Evolutionary conservation across 2,888 invertebrate species (phyloP).

Genomic region (Torymus texanus): DNA sequence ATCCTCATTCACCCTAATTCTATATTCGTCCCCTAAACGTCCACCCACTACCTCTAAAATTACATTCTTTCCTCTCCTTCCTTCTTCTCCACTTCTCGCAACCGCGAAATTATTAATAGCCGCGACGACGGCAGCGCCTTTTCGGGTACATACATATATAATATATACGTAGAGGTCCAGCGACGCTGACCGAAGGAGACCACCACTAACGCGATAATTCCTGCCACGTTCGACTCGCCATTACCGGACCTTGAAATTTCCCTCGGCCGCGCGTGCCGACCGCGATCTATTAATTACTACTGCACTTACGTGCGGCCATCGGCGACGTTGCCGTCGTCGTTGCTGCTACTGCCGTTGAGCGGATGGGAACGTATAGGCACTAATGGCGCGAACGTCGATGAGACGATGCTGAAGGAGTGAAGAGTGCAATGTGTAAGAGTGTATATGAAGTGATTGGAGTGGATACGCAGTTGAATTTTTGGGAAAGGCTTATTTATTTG

Average conservation of each 20-base stretch:
- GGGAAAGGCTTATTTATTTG: too few species aligned
- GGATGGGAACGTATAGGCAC: too few species aligned
- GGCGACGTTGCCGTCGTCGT: too few species aligned
- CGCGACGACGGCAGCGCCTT: slow-evolving; percentile 1
- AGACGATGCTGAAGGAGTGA: too few species aligned
- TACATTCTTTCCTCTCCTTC: slow-evolving; percentile 11
- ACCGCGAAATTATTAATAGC: slow-evolving; percentile 21
- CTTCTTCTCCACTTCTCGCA: too few species aligned
- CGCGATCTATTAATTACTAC: slow-evolving; percentile 43
- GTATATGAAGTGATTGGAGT: too few species aligned
- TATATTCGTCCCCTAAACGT: not conserved
- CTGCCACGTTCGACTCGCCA: slow-evolving; percentile 26
- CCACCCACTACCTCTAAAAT: not conserved
- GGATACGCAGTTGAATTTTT: too few species aligned
- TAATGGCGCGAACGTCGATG: too few species aligned
- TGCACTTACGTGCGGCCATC: slow-evolving; percentile 1
- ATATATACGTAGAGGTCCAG: too few species aligned
- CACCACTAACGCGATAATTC: slow-evolving; percentile 45
- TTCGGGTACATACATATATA: not conserved
- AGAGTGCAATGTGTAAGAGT: too few species aligned
- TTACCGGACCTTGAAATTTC: slow-evolving; percentile 47
- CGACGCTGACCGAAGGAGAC: not conserved
- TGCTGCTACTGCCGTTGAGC: too few species aligned
- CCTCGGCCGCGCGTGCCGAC: not conserved
- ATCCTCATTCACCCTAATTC: not conserved